Evolutionary conservation across 35 echinoderm and acorn worm species (phyloP).

Genomic region (Heliocidaris tuberculata): DNA sequence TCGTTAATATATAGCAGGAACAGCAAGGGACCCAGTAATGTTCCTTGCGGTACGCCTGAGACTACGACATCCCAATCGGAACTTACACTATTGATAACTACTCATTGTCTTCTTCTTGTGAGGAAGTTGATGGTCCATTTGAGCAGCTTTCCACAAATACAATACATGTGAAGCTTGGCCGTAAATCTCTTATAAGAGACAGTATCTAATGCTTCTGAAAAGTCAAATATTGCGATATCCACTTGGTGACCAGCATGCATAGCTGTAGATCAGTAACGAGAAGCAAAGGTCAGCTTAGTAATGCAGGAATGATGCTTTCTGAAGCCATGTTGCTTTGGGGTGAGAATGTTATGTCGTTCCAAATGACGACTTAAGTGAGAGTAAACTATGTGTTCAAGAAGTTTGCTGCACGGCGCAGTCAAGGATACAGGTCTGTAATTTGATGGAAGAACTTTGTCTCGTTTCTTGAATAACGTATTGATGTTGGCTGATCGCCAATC

Average conservation of each 20-base stretch:
- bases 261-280: neutral
- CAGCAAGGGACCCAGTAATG: too few relatives aligned
- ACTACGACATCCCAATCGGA: too few relatives aligned
- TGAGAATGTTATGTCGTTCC: slow-evolving; percentile 52
- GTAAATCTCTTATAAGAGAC: slow-evolving; percentile 41
- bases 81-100: too few relatives aligned
- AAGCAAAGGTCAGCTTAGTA: slow-evolving; percentile 50
- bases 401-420: slow-evolving; percentile 59
- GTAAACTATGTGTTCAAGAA: neutral
- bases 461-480: slow-evolving; percentile 74
- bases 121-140: slow-evolving; percentile 19
- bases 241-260: slow-evolving; percentile 8
- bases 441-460: slow-evolving; percentile 36
- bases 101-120: neutral
- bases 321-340: slow-evolving; percentile 64
- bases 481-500: slow-evolving; percentile 74
- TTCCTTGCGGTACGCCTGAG: too few relatives aligned
- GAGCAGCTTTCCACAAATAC: slow-evolving; percentile 14
- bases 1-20: too few relatives aligned
- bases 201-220: slow-evolving; percentile 55
- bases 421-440: slow-evolving; percentile 62
- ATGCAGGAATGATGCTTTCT: slow-evolving; percentile 49
- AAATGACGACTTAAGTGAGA: slow-evolving; percentile 52
- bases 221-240: slow-evolving; percentile 42
- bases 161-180: slow-evolving; percentile 31